phyloP scores from a whole-genome alignment of 2,113 vertebrate species.

The Sigmodon hispidus region DNA sequence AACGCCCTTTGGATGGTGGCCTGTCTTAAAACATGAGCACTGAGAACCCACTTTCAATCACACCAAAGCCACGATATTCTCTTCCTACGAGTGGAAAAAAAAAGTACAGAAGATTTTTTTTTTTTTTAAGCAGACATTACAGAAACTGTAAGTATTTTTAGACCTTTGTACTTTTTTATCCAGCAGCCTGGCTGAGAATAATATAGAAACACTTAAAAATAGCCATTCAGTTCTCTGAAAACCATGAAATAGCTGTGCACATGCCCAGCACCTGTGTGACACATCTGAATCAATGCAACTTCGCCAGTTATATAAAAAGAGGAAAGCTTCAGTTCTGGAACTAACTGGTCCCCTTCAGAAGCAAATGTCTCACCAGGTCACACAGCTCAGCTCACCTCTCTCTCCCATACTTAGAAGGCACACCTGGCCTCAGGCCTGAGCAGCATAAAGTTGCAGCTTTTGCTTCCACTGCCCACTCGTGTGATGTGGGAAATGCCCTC shows the following conservation, averaged over 20 bases:
- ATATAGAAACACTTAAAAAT: constrained; percentile 76
- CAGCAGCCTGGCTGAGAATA: constrained; percentile 78
- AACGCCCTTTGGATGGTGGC: constrained; percentile 23
- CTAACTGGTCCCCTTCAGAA: constrained; percentile 66
- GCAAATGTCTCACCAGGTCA: constrained; percentile 68
- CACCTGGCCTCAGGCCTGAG: constrained; percentile 86
- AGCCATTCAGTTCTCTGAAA: constrained; percentile 56
- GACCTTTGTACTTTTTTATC: constrained; percentile 72
- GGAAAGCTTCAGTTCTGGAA: constrained; percentile 76
- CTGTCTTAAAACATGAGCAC: constrained; percentile 34
- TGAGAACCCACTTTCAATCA: constrained; percentile 45
- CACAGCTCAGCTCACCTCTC: constrained; percentile 61
- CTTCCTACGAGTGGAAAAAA: constrained; percentile 68
- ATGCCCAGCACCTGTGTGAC: constrained; percentile 75
- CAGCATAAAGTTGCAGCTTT: constrained; percentile 78
- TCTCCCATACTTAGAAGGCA: constrained; percentile 69
- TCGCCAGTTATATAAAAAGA: constrained; percentile 81
- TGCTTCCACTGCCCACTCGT: constrained; percentile 66
- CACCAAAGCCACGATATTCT: constrained; percentile 16
- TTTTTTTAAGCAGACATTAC: constrained; percentile 73
- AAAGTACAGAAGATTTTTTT: constrained; percentile 66
- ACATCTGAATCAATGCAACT: constrained; percentile 73
- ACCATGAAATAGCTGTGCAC: constrained; percentile 70
- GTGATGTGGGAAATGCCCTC: not conserved
- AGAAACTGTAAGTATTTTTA: constrained; percentile 81